These are phyloP conservation scores for Venustoraphidia nigricollis DNA, from an alignment of 2,888 invertebrate genomes.

Conservation along the genomic window DNA sequence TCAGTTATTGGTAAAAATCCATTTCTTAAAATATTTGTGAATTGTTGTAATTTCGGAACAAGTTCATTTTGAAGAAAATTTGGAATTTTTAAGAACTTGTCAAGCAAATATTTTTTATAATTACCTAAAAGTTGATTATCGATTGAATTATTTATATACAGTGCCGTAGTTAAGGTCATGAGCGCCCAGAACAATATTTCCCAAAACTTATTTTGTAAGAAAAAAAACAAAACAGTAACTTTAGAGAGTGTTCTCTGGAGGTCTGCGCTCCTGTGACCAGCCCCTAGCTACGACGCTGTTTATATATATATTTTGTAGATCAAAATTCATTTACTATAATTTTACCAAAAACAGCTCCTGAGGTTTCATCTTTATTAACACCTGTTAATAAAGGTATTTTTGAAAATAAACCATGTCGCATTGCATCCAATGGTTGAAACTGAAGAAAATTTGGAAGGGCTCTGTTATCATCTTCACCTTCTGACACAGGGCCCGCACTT, in stretches of 20 bases:
- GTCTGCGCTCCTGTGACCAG: no score
- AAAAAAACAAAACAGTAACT: no score
- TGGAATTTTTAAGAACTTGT: conserved; percentile 25
- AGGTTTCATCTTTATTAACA: conserved; percentile 56
- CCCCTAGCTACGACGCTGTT: no score
- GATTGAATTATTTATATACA: neutral
- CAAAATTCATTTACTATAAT: neutral
- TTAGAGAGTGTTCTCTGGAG: no score
- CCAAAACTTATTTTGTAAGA: no score
- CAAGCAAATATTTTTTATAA: conserved; percentile 24
- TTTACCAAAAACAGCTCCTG: conserved; percentile 40
- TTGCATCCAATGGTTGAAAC: conserved; percentile 42
- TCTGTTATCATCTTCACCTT: conserved; percentile 47
- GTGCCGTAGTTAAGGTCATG: no score
- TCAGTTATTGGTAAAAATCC: neutral
- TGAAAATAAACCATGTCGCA: conserved; percentile 36
- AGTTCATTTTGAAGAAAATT: conserved; percentile 27
- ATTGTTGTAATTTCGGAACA: conserved; percentile 25
- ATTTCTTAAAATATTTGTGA: conserved; percentile 19
- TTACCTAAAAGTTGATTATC: conserved; percentile 15
- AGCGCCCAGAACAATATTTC: no score
- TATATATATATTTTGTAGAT: no score
- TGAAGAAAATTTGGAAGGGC: conserved; percentile 49
- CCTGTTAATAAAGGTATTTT: conserved; percentile 56
- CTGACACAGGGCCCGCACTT: conserved; percentile 51